Base-by-base conservation (phyloP, 2,888 invertebrate genomes). In the Meteorus cinctellus region DNA sequence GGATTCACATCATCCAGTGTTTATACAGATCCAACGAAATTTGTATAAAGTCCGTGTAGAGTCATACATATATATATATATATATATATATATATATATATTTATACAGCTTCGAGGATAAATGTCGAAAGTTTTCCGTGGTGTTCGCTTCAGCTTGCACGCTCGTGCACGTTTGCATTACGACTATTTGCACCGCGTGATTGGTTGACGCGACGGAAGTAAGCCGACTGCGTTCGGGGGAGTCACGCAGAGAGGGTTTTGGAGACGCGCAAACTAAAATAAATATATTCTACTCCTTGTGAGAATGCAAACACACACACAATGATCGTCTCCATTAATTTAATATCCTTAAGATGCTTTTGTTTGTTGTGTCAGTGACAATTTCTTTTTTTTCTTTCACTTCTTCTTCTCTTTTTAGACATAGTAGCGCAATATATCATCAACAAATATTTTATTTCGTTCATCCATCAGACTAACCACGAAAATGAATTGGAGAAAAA, bases 171-270 rank as follows among this genome's bases (percentile, higher is more conserved):
- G 82, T 83, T 82, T 83, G 82, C 82, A 82, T 82, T 82, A 78
- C 80, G 80, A 82, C 79, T 86, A 85, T 87, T 87, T 87, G 85
- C 80, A 75, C 81, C 77, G 79, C 80, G 80, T 83, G 84, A 86
- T 85, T 85, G 85, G 81, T 77, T 78, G 77, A 55, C 72, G 78
- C 74, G 81, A 80, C 81, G 85, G 83, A 86, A 86, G 84, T 87
- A 87, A 88, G 86, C 87, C 83, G 83, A 79, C 82, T 81, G 81
- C 80, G 80, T 80, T 81, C 81, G 76, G 82, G 82, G 81, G 84
- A 87, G 86, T 87, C 88, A 88, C 88, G 88, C 83, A 88, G 84
- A 77, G 82, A 82, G 82, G 84, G 84, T 86, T 86, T 85, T 48
- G 16, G 48, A 79, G 74, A 81, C 77, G 81, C 81, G 83, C 85